A percentile compares a stretch with the other conserved stretches of the same genome.
Evolutionary conservation across 1,140 invertebrate genomes (phyloP).

Genomic region (Ceratoteleas bidentatus): DNA sequence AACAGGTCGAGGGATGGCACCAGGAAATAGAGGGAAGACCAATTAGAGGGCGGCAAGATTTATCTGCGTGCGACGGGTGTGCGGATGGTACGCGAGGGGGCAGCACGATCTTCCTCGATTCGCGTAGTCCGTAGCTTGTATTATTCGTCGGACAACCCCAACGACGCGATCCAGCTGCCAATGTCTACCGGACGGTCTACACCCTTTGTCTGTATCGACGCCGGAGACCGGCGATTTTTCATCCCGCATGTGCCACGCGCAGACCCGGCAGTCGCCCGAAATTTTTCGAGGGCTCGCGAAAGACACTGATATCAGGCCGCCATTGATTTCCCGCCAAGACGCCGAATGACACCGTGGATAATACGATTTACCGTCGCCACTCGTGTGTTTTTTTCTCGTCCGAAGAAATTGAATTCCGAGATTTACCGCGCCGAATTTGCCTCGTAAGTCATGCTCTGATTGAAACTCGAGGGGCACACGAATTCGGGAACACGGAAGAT

Average conservation of each 20-base stretch:
- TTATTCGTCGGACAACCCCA: slow-evolving; percentile 77
- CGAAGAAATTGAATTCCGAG: slow-evolving; percentile 21
- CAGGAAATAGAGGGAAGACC: slow-evolving; percentile 80
- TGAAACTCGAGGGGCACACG: not conserved
- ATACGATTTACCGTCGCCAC: slow-evolving; percentile 16
- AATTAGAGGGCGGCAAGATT: slow-evolving; percentile 82
- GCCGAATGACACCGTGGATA: slow-evolving; percentile 22
- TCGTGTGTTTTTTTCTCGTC: slow-evolving; percentile 16
- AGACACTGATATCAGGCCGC: slow-evolving; percentile 36
- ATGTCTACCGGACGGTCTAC: slow-evolving; percentile 54
- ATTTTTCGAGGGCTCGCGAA: slow-evolving; percentile 32
- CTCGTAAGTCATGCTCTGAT: not conserved
- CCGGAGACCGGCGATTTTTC: slow-evolving; percentile 53
- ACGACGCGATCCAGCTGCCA: slow-evolving; percentile 75
- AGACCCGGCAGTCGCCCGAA: slow-evolving; percentile 22
- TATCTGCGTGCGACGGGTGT: slow-evolving; percentile 81
- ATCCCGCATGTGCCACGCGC: slow-evolving; percentile 49
- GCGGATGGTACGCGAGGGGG: slow-evolving; percentile 74
- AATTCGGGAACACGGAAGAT: too few species aligned
- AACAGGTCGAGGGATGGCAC: slow-evolving; percentile 73
- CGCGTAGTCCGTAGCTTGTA: slow-evolving; percentile 74
- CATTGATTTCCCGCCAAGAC: slow-evolving; percentile 18
- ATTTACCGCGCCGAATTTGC: slow-evolving; percentile 3
- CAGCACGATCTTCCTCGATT: slow-evolving; percentile 69
- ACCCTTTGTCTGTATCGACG: slow-evolving; percentile 57